Percentiles rank a stretch among this genome's conserved stretches.
These are phyloP conservation scores for Phoxinus dragarum DNA, from an alignment of 2,797 vertebrate species.

Conservation along the genomic window DNA sequence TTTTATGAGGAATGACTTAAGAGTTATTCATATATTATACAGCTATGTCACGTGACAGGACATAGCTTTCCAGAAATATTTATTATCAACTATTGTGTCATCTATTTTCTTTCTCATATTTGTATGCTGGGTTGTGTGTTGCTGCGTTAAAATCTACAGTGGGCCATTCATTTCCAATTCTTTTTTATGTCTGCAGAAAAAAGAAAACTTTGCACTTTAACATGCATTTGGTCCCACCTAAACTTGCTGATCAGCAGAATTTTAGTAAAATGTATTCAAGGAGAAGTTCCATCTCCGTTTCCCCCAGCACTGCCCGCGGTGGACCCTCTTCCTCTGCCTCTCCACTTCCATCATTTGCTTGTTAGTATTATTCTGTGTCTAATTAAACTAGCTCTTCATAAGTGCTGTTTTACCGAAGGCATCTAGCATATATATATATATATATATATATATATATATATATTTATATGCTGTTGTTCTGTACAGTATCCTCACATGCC, in stretches of 20 bases:
- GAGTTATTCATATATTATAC: neutral
- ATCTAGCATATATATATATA: neutral
- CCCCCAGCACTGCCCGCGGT: slow-evolving; percentile 31
- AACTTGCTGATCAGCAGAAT: slow-evolving; percentile 58
- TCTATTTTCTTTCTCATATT: neutral
- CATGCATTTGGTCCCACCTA: slow-evolving; percentile 4
- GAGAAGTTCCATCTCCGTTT: slow-evolving; percentile 52
- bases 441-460: no score
- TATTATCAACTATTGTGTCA: neutral
- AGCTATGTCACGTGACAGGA: neutral
- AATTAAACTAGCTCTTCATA: slow-evolving; percentile 54
- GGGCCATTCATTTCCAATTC: slow-evolving; percentile 11
- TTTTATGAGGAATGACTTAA: neutral
- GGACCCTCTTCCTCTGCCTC: slow-evolving; percentile 28
- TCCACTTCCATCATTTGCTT: slow-evolving; percentile 55
- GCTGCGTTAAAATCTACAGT: neutral
- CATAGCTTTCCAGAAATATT: neutral
- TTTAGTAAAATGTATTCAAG: slow-evolving; percentile 52
- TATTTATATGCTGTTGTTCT: slow-evolving; percentile 28
- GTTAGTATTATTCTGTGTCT: slow-evolving; percentile 60
- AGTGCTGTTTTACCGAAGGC: slow-evolving; percentile 25
- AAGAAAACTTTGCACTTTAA: slow-evolving; percentile 17
- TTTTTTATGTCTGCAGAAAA: neutral
- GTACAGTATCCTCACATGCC: slow-evolving; percentile 30
- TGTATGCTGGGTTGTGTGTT: neutral